Percentiles rank a stretch among this genome's conserved stretches.
These are phyloP conservation scores for Hippoglossus stenolepis DNA, from an alignment of 2,113 vertebrate species.

Conservation along the genomic window DNA sequence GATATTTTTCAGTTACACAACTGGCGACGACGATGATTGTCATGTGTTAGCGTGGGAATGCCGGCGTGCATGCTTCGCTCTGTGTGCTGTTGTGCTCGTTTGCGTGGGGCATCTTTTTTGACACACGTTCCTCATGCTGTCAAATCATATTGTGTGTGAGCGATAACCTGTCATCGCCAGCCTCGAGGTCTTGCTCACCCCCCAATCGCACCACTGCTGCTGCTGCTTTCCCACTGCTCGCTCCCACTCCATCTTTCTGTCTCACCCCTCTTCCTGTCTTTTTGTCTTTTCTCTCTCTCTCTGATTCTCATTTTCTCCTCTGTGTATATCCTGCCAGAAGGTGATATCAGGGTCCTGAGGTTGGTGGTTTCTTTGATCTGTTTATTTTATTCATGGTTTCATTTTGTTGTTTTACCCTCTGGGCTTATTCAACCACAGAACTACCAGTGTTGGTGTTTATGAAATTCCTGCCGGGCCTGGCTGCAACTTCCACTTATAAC, in stretches of 20 bases:
- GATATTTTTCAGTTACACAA: slow-evolving; percentile 19
- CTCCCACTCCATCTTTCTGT: slow-evolving; percentile 41
- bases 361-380: slow-evolving; percentile 34
- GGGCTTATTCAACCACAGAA: slow-evolving; percentile 6
- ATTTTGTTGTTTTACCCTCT: too few relatives aligned
- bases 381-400: slow-evolving; percentile 23
- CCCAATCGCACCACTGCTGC: slow-evolving; percentile 35
- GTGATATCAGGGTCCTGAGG: slow-evolving; percentile 22
- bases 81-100: slow-evolving; percentile 52
- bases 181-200: slow-evolving; percentile 57
- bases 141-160: slow-evolving; percentile 75
- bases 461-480: slow-evolving; percentile 21
- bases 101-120: slow-evolving; percentile 68
- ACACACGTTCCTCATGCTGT: slow-evolving; percentile 75
- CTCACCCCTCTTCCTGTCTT: slow-evolving; percentile 23
- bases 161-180: slow-evolving; percentile 76
- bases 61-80: slow-evolving; percentile 47
- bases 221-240: slow-evolving; percentile 20
- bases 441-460: slow-evolving; percentile 8
- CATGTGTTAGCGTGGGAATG: slow-evolving; percentile 44
- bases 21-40: slow-evolving; percentile 16
- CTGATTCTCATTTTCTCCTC: slow-evolving; percentile 13
- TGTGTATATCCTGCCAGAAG: slow-evolving; percentile 8
- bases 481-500: slow-evolving; percentile 20
- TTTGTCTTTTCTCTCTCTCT: neutral